These are phyloP conservation scores for Heliconius aoede DNA, from an alignment of 2,888 invertebrate species.

Conservation along the genomic window DNA sequence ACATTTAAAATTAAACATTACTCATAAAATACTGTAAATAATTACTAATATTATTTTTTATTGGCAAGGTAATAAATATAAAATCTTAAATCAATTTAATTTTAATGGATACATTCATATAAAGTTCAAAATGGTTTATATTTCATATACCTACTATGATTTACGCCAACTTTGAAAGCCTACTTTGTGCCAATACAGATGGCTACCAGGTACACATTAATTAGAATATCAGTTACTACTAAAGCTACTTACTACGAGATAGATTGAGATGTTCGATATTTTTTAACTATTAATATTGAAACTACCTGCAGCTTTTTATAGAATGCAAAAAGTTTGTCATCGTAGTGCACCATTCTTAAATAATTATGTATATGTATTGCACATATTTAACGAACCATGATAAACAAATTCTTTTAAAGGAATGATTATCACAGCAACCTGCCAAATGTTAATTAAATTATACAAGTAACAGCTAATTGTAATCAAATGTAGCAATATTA, in stretches of 20 bases:
- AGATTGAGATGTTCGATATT: conserved; percentile 2
- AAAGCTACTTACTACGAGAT: conserved; percentile 47
- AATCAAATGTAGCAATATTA: conserved; percentile 3
- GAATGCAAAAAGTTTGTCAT: not conserved
- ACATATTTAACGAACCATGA: conserved; percentile 12
- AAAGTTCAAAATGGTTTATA: conserved; percentile 25
- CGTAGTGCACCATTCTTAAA: conserved; percentile 5
- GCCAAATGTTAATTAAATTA: conserved; percentile 16
- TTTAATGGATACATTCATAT: conserved; percentile 25
- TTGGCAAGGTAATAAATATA: conserved; percentile 39
- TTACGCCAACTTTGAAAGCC: conserved; percentile 56
- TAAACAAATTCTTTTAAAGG: conserved; percentile 9
- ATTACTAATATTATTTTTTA: conserved; percentile 33
- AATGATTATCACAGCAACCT: conserved; percentile 49
- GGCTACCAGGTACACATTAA: conserved; percentile 62
- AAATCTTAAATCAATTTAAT: conserved; percentile 1
- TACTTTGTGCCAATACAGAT: conserved; percentile 58
- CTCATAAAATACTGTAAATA: conserved; percentile 36
- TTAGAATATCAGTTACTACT: conserved; percentile 53
- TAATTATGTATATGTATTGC: not conserved
- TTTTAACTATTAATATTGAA: conserved; percentile 13
- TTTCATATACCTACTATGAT: conserved; percentile 27
- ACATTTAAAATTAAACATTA: conserved; percentile 27
- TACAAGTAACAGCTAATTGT: not conserved
- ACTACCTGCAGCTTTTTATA: not conserved